Conservation (phyloP, 2,113 vertebrate genomes). For the Oplegnathus fasciatus region DNA sequence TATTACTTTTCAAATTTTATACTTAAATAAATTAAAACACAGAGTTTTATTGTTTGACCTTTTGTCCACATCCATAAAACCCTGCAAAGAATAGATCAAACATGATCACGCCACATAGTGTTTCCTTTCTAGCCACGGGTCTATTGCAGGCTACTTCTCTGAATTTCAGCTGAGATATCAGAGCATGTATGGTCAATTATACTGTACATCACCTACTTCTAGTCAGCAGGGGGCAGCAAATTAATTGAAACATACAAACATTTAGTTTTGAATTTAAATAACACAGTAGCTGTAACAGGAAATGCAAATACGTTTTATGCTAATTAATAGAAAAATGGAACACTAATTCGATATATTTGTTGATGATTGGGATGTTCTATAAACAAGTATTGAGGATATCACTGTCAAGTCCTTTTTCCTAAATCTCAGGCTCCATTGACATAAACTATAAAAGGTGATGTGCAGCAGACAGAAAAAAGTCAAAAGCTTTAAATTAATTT, state of each 20-base stretch:
- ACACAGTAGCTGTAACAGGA: neutral
- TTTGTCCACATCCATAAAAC: neutral
- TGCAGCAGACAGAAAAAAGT: neutral
- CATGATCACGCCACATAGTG: neutral
- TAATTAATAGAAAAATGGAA: neutral
- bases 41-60: neutral
- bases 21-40: conserved; percentile 50
- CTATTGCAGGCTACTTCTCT: neutral
- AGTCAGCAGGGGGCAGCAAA: conserved; percentile 26
- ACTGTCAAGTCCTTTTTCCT: neutral
- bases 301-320: neutral
- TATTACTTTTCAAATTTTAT: conserved; percentile 55
- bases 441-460: neutral
- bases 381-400: neutral
- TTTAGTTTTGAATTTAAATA: neutral
- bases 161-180: neutral
- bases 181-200: too few relatives aligned
- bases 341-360: too few relatives aligned
- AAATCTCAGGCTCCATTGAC: neutral
- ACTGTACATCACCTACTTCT: neutral
- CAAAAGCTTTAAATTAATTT: neutral
- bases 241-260: neutral
- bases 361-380: neutral
- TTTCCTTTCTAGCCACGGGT: neutral
- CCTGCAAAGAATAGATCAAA: neutral